phyloP scores from a whole-genome alignment of 1,140 invertebrate genomes.

The Monomorium pharaonis region DNA sequence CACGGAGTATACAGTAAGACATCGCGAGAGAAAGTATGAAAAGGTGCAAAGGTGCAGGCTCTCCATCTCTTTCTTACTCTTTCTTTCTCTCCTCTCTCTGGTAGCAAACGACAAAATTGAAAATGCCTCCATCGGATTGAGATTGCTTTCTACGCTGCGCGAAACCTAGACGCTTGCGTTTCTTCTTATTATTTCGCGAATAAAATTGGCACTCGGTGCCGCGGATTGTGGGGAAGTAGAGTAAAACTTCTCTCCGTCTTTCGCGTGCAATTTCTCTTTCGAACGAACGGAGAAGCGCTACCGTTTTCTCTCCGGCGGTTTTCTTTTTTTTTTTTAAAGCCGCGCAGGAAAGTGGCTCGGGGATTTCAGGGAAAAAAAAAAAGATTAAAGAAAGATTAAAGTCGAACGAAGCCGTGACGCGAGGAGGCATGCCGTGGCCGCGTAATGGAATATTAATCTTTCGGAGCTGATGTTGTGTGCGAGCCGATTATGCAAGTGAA shows the following conservation, averaged over 20 bases:
- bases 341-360: too few relatives aligned
- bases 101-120: slow-evolving; percentile 5
- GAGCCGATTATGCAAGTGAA: slow-evolving; percentile 36
- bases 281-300: background rate
- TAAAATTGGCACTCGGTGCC: background rate
- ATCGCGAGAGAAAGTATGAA: slow-evolving; percentile 52
- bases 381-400: too few relatives aligned
- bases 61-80: background rate
- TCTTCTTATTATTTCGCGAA: background rate
- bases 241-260: background rate
- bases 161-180: background rate
- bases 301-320: background rate
- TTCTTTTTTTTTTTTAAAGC: background rate
- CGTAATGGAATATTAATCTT: too few relatives aligned
- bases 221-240: background rate
- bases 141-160: background rate
- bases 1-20: background rate
- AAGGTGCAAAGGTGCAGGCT: slow-evolving; percentile 20
- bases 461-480: background rate
- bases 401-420: background rate
- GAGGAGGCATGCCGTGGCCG: background rate
- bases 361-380: background rate
- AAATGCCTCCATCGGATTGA: background rate
- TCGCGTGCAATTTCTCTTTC: background rate
- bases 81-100: background rate